phyloP scores from a whole-genome alignment of 2,113 vertebrate species.

The Microtus pennsylvanicus region DNA sequence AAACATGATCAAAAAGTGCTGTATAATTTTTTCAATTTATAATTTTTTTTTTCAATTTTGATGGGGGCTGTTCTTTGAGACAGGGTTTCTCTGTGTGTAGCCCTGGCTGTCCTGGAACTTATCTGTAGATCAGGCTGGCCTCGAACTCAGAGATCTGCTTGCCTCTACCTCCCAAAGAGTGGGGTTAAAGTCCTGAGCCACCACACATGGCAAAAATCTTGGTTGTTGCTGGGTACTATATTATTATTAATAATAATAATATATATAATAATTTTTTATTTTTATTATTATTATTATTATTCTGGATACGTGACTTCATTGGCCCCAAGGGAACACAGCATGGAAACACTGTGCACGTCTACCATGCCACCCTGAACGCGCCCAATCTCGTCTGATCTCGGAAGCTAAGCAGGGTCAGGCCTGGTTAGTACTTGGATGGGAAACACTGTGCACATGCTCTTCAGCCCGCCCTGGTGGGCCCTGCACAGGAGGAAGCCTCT shows the following conservation, averaged over 20 bases:
- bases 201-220: neutral
- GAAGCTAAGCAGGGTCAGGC: no score
- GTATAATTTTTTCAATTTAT: neutral
- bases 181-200: neutral
- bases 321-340: neutral
- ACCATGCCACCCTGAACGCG: no score
- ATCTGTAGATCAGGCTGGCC: neutral
- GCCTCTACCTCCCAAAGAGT: neutral
- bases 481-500: neutral
- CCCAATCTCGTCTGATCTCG: no score
- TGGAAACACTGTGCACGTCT: neutral
- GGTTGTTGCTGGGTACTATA: neutral
- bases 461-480: neutral
- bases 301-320: neutral
- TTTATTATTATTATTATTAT: no score
- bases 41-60: neutral
- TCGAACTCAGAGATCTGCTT: neutral
- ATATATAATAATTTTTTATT: no score
- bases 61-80: neutral
- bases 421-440: no score
- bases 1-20: neutral
- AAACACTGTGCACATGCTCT: neutral
- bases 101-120: neutral
- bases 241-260: no score
- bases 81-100: neutral